Percentiles rank a stretch among this genome's conserved stretches.
Evolutionary conservation across 2,888 invertebrate genomes (phyloP).

Genomic region (Zaprionus lineosus): DNA sequence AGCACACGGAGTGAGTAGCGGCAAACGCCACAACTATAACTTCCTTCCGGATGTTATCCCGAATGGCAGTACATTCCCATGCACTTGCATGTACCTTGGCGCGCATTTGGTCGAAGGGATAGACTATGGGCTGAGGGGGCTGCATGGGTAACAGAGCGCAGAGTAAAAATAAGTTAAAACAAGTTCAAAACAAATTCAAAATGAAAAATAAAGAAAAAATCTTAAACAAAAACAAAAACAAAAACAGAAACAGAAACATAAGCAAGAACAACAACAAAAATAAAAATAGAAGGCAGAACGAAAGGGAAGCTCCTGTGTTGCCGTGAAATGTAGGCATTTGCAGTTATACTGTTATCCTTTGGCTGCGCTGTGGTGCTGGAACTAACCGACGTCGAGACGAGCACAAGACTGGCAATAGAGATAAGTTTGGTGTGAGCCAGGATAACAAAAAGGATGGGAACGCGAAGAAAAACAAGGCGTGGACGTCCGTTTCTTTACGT

Average conservation of each 20-base stretch:
- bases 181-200: constrained; percentile 43
- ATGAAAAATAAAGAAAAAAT: constrained; percentile 17
- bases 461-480: too few relatives aligned
- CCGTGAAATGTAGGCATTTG: constrained; percentile 53
- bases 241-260: constrained; percentile 10
- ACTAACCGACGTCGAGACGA: constrained; percentile 25
- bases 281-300: background rate
- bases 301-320: too few relatives aligned
- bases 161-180: constrained; percentile 57
- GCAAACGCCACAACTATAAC: constrained; percentile 68
- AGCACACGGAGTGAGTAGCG: too few relatives aligned
- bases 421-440: background rate
- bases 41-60: constrained; percentile 54
- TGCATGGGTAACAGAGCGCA: constrained; percentile 23
- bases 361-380: constrained; percentile 28
- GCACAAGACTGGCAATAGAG: background rate
- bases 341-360: constrained; percentile 51
- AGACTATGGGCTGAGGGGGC: background rate
- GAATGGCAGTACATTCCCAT: constrained; percentile 31
- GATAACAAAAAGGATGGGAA: constrained; percentile 1
- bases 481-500: constrained; percentile 51
- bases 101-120: constrained; percentile 10
- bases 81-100: constrained; percentile 28
- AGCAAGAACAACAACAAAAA: constrained; percentile 1
- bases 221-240: constrained; percentile 8